Evolutionary conservation across 2,888 invertebrate genomes (phyloP), one percentile per base, ranked within the genome.

Genomic region (Lasioglossum marginatum): DNA sequence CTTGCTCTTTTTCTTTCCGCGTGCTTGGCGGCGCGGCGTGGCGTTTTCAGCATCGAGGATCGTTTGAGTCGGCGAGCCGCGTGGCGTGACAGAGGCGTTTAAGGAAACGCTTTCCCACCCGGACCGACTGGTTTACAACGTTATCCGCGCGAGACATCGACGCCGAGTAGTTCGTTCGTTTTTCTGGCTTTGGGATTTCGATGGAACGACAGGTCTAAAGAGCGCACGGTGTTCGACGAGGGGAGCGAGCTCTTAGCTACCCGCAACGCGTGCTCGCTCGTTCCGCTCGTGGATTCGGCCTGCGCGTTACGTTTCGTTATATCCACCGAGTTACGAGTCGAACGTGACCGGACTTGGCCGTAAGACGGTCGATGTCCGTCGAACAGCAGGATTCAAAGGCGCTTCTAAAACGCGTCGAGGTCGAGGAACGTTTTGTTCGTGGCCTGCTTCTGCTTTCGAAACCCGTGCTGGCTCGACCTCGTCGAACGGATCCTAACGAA

Each of bases 271-370:
- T 83, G 76, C 74, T 68, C 77, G 80, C 77, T 79, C 88, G 80
- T 48, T 73, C 72, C 81, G 85, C 82, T 83, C 83, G 83, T 68
- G 88, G 90, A 93, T 93, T 93, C 91, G 88, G 90, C 92, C 93
- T 92, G 92, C 92, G 90, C 90, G 92, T 93, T 94, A 92, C 92
- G 93, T 93, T 94, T 93, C 93, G 93, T 93, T 93, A 0, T 52
- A 12, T 57, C n/a, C 4, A 92, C 88, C 92, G 92, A 93, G 92
- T 92, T 93, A 92, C 91, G 92, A 93, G 91, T 87, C 81, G 89
- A 81, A 94, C 94, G 94, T 94, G 94, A 94, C 93, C 87, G 72
- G 92, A 89, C 89, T 93, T 84, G 89, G 85, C 84, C 89, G 91
- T 90, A 89, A 90, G 92, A 81, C 79, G 77, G 87, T 81, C 79